phyloP scores from a whole-genome alignment of 23 tunicate genomes.

The Trididemnum nubilum region DNA sequence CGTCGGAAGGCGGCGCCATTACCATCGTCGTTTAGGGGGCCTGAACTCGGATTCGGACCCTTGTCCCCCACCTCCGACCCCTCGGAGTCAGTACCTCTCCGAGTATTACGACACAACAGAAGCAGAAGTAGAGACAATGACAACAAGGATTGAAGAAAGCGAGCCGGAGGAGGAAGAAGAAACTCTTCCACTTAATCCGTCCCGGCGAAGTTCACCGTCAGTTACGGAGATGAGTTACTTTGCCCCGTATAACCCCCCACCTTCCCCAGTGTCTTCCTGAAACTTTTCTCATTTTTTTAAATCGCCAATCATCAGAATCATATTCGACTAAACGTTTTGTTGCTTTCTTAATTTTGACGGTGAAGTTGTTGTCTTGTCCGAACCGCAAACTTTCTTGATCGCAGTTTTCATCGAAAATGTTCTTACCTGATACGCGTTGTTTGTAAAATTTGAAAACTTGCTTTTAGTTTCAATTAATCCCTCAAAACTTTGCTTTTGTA shows the following conservation, averaged over 20 bases:
- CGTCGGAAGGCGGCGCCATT: conserved; percentile 20
- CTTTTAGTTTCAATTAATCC: too few species aligned
- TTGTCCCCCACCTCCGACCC: conserved; percentile 94
- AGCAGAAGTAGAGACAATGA: conserved; percentile 51
- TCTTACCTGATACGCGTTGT: too few species aligned
- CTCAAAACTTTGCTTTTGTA: too few species aligned
- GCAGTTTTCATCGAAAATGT: too few species aligned
- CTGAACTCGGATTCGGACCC: conserved; percentile 82
- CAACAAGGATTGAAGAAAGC: conserved; percentile 35
- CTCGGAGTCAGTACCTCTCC: conserved; percentile 89
- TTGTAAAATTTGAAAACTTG: too few species aligned
- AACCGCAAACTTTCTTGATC: too few species aligned
- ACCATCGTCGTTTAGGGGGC: conserved; percentile 39
- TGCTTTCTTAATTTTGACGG: too few species aligned
- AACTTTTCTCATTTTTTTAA: too few species aligned
- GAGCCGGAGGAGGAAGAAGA: conserved; percentile 33
- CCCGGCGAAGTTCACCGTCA: conserved; percentile 48
- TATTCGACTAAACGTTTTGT: too few species aligned
- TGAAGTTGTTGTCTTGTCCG: too few species aligned
- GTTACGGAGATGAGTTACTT: conserved; percentile 41
- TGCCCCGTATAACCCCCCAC: conserved; percentile 69
- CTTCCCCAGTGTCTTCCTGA: conserved; percentile 77
- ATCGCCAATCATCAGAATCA: too few species aligned
- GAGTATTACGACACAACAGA: conserved; percentile 80
- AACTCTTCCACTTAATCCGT: conserved; percentile 30